A percentile compares a stretch with the other conserved stretches of the same genome.
These are phyloP conservation scores for Mythimna lalbum DNA, from an alignment of 2,888 invertebrate genomes.

Conservation along the genomic window DNA sequence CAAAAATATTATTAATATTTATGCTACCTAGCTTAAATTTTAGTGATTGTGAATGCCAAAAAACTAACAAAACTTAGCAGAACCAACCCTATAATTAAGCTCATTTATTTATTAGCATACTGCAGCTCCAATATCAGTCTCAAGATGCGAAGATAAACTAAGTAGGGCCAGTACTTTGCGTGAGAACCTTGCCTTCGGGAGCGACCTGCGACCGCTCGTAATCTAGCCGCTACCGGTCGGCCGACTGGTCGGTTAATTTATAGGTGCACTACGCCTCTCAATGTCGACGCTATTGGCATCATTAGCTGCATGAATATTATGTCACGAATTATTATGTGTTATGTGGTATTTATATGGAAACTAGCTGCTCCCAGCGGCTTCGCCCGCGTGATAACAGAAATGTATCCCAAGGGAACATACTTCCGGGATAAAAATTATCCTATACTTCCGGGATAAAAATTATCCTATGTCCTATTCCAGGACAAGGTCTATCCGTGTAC, in stretches of 20 bases:
- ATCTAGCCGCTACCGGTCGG: constrained; percentile 42
- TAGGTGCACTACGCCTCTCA: constrained; percentile 36
- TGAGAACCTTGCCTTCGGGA: constrained; percentile 42
- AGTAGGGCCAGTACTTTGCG: constrained; percentile 47
- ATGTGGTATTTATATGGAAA: constrained; percentile 1
- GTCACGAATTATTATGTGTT: constrained; percentile 23
- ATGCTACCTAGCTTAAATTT: not conserved
- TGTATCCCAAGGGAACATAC: too few species aligned
- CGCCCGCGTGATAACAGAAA: too few species aligned
- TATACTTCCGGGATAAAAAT: too few species aligned
- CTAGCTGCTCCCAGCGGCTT: too few species aligned
- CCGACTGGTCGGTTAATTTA: constrained; percentile 47
- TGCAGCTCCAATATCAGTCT: constrained; percentile 42
- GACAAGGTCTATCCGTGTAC: too few species aligned
- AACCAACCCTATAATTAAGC: constrained; percentile 27
- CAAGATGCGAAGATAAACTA: constrained; percentile 53
- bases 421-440: too few species aligned
- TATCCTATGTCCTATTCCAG: too few species aligned
- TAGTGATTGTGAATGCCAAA: not conserved
- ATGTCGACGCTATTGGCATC: constrained; percentile 43
- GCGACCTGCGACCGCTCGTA: constrained; percentile 50
- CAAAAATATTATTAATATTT: not conserved
- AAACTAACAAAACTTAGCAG: not conserved
- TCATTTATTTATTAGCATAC: constrained; percentile 43
- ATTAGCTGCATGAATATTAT: constrained; percentile 40